These are phyloP conservation scores for Germaria angustata DNA, from an alignment of 2,888 invertebrate genomes.

Conservation along the genomic window DNA sequence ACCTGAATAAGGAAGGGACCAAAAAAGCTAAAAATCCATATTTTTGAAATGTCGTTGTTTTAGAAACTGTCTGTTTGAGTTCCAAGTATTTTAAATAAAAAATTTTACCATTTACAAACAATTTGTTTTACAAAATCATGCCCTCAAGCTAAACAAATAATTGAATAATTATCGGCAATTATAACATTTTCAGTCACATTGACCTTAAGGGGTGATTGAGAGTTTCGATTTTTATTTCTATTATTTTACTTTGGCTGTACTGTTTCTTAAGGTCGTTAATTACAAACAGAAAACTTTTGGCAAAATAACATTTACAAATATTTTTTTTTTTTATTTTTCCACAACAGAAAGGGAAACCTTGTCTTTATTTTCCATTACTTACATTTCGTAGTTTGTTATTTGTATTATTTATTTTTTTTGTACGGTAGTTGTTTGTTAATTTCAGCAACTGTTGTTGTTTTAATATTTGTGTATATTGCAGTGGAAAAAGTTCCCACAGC, in stretches of 20 bases:
- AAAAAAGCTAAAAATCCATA: too few species aligned
- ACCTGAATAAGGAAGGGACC: too few species aligned
- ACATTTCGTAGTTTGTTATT: conserved; percentile 22
- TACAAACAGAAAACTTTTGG: neutral
- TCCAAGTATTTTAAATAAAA: too few species aligned
- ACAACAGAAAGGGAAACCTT: conserved; percentile 56
- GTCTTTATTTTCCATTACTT: conserved; percentile 47
- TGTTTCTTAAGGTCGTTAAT: neutral
- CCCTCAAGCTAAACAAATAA: too few species aligned
- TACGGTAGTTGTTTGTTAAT: conserved; percentile 57
- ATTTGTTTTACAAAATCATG: too few species aligned
- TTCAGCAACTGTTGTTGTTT: conserved; percentile 29
- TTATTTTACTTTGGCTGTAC: neutral
- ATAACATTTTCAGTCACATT: too few species aligned
- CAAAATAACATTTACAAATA: neutral
- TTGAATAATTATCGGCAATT: too few species aligned
- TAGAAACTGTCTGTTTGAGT: too few species aligned
- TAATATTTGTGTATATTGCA: conserved; percentile 52
- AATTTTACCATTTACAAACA: too few species aligned
- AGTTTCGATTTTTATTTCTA: too few species aligned
- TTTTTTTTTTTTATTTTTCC: neutral
- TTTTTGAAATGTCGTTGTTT: too few species aligned
- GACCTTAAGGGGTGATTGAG: too few species aligned
- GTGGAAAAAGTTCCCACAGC: conserved; percentile 67
- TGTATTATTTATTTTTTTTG: neutral